Percentiles rank a stretch among this genome's conserved stretches.
These are phyloP conservation scores for Vultur gryphus DNA, from an alignment of 2,797 vertebrate genomes.

Conservation along the genomic window DNA sequence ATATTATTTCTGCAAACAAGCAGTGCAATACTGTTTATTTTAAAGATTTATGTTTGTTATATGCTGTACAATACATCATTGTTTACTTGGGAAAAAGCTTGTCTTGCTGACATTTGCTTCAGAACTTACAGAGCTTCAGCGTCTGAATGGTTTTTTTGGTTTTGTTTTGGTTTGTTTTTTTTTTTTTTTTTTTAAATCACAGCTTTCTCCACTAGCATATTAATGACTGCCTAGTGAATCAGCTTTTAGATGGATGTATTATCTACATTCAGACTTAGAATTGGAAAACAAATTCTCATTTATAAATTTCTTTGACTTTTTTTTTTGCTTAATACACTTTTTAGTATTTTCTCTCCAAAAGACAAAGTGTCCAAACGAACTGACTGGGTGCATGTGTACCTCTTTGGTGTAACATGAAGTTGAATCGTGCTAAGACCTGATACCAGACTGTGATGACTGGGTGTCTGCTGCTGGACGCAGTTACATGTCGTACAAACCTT, in stretches of 20 bases:
- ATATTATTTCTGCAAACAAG: not conserved
- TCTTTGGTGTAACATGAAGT: too few species aligned
- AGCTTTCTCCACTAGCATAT: not conserved
- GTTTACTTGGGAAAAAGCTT: not conserved
- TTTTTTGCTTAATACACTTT: not conserved
- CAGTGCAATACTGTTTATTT: not conserved
- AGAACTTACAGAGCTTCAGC: not conserved
- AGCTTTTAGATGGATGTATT: not conserved
- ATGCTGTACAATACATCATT: not conserved
- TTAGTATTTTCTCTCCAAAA: not conserved
- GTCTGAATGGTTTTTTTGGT: not conserved
- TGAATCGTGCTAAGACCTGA: not conserved
- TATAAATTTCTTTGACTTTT: not conserved
- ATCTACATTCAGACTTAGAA: not conserved
- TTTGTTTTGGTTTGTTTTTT: too few species aligned
- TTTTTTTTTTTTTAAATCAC: not conserved
- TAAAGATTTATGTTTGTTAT: not conserved
- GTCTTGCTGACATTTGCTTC: not conserved
- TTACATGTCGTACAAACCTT: fast-evolving
- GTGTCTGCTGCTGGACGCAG: not conserved
- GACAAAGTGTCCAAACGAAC: not conserved
- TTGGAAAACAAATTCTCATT: not conserved
- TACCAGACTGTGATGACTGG: not conserved
- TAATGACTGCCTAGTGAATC: not conserved
- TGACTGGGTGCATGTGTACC: not conserved